Evolutionary conservation across 2,797 vertebrate genomes (phyloP).

Genomic region (Diglossa cyanea): DNA sequence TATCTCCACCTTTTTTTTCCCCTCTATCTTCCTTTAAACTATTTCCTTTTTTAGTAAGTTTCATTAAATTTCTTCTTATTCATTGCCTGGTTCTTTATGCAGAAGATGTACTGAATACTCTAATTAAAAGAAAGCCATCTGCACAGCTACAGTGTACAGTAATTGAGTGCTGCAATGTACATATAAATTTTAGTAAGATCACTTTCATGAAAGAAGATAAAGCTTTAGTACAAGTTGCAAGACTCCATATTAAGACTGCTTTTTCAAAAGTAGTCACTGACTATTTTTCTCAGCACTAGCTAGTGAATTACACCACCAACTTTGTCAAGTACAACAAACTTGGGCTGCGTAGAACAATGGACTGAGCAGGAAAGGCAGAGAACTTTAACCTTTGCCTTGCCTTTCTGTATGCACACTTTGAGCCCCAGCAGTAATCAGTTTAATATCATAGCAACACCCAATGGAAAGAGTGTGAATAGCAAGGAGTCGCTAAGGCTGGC

Average conservation of each 20-base stretch:
- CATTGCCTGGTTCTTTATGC: neutral
- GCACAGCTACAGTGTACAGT: neutral
- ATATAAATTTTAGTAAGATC: conserved; percentile 11
- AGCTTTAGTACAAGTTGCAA: neutral
- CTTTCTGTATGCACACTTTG: neutral
- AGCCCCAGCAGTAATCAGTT: conserved; percentile 32
- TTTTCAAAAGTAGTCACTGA: neutral
- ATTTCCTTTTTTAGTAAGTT: conserved; percentile 2
- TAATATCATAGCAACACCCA: conserved; percentile 75
- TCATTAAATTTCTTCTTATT: conserved; percentile 11
- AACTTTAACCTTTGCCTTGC: neutral
- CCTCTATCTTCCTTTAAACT: neutral
- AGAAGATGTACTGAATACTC: conserved; percentile 8
- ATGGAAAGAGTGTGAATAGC: conserved; percentile 72
- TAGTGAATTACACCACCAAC: neutral
- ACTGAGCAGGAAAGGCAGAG: neutral
- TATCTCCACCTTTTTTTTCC: rapidly evolving
- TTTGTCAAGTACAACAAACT: neutral
- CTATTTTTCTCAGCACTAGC: neutral
- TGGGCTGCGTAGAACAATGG: neutral
- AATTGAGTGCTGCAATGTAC: neutral
- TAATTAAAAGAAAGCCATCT: conserved; percentile 46
- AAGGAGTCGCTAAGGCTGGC: neutral
- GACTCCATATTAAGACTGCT: neutral
- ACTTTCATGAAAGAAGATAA: neutral